Evolutionary conservation across 2,113 vertebrate genomes (phyloP).

Genomic region (Neolamprologus brichardi): DNA sequence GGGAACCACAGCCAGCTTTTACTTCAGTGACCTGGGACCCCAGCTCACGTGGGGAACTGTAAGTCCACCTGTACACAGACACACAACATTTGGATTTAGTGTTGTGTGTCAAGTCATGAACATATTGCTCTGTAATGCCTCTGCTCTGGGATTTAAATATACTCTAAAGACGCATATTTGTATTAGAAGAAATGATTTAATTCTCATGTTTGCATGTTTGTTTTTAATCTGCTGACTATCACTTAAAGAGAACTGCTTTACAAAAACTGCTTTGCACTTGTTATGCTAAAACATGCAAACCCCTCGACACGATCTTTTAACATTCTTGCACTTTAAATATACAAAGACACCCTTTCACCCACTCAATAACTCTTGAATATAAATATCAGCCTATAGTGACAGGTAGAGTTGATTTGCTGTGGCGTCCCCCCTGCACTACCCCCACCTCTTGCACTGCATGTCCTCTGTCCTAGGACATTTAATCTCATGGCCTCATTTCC

Average conservation of each 20-base stretch:
- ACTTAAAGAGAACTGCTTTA: not conserved
- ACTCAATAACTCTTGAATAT: slow-evolving; percentile 27
- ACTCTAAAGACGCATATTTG: fast-evolving
- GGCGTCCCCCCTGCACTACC: not conserved
- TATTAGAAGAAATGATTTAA: not conserved
- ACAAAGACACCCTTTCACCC: not conserved
- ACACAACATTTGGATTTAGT: not conserved
- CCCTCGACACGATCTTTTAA: not conserved
- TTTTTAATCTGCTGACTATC: not conserved
- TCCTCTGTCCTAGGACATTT: slow-evolving; percentile 63
- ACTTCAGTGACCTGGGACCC: slow-evolving; percentile 89
- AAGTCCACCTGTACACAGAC: slow-evolving; percentile 43
- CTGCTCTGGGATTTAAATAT: not conserved
- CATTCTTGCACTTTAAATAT: slow-evolving; percentile 3
- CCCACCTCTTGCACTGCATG: slow-evolving; percentile 35
- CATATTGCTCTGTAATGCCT: not conserved
- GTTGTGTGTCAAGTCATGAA: not conserved
- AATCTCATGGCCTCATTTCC: slow-evolving; percentile 67
- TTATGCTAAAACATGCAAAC: not conserved
- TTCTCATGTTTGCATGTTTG: not conserved
- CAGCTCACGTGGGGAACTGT: slow-evolving; percentile 97
- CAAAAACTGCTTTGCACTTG: not conserved
- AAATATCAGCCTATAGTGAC: slow-evolving; percentile 33
- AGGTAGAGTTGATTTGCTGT: slow-evolving; percentile 28
- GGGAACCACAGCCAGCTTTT: slow-evolving; percentile 90